Percentiles rank a stretch among this genome's conserved stretches.
These are phyloP conservation scores for Lethocerus indicus DNA, from an alignment of 1,140 invertebrate species.

Conservation along the genomic window DNA sequence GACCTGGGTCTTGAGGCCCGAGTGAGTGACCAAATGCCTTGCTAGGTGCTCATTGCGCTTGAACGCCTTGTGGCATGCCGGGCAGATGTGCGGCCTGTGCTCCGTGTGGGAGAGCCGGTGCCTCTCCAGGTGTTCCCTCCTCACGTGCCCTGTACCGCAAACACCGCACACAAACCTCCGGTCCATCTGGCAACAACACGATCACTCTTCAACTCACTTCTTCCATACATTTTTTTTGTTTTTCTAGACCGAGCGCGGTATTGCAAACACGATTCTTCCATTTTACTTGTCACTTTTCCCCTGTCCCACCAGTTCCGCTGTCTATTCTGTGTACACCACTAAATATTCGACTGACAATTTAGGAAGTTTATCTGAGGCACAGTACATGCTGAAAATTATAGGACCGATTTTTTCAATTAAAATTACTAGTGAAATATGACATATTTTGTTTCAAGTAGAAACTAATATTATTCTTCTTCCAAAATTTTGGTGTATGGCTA, in stretches of 20 bases:
- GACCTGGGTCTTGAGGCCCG: slow-evolving; percentile 64
- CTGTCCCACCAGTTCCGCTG: too few relatives aligned
- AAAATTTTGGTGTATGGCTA: too few relatives aligned
- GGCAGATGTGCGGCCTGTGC: slow-evolving; percentile 43
- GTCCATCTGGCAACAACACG: slow-evolving; percentile 12
- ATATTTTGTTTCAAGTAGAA: too few relatives aligned
- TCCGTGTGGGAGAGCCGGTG: slow-evolving; percentile 20
- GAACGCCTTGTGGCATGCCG: slow-evolving; percentile 67
- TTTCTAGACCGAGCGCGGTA: not conserved
- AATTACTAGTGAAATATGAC: too few relatives aligned
- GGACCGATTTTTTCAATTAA: too few relatives aligned
- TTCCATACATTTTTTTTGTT: not conserved
- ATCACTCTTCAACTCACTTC: slow-evolving; percentile 3
- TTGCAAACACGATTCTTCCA: not conserved
- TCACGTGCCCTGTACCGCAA: slow-evolving; percentile 20
- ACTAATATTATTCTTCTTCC: too few relatives aligned
- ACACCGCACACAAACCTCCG: slow-evolving; percentile 19
- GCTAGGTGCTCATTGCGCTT: slow-evolving; percentile 69
- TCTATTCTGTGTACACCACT: too few relatives aligned
- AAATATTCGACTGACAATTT: too few relatives aligned
- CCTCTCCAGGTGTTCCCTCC: slow-evolving; percentile 21
- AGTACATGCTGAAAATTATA: too few relatives aligned
- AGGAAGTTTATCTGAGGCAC: too few relatives aligned
- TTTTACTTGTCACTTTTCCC: not conserved
- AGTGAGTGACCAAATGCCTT: slow-evolving; percentile 66